phyloP scores from a whole-genome alignment of 2,113 vertebrate genomes.

The Tautogolabrus adspersus region DNA sequence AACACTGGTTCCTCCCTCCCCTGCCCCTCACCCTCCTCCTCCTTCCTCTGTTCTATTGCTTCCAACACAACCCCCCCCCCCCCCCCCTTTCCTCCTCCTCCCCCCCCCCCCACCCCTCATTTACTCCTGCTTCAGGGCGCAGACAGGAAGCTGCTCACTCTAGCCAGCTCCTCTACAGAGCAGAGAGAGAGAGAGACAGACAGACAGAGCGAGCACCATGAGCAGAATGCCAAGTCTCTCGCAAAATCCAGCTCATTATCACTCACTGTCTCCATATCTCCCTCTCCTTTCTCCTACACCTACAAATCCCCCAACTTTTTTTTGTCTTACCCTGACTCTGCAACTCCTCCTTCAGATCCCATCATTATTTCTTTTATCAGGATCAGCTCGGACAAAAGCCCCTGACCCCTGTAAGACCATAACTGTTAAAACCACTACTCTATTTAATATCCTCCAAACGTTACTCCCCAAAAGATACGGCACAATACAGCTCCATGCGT shows the following conservation, averaged over 20 bases:
- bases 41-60: conserved; percentile 74
- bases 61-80: conserved; percentile 55
- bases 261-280: conserved; percentile 65
- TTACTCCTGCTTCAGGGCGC: conserved; percentile 83
- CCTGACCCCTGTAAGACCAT: conserved; percentile 26
- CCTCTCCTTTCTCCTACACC: conserved; percentile 39
- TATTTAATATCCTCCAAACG: background rate
- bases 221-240: conserved; percentile 83
- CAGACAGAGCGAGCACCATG: conserved; percentile 73
- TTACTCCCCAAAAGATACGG: conserved; percentile 27
- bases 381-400: conserved; percentile 27
- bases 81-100: background rate
- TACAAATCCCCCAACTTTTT: conserved; percentile 46
- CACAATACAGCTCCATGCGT: background rate
- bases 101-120: conserved; percentile 61
- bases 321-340: conserved; percentile 29
- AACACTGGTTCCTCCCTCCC: conserved; percentile 71
- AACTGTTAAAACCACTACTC: background rate
- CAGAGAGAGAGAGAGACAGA: conserved; percentile 67
- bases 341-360: conserved; percentile 41
- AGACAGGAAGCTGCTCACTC: conserved; percentile 83
- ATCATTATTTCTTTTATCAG: conserved; percentile 38
- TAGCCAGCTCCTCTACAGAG: conserved; percentile 80
- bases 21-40: conserved; percentile 69
- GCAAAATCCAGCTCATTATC: conserved; percentile 83